A percentile compares a stretch with the other conserved stretches of the same genome.
These are phyloP conservation scores for Peromyscus melanophrys DNA, from an alignment of 2,797 vertebrate species.

Conservation along the genomic window DNA sequence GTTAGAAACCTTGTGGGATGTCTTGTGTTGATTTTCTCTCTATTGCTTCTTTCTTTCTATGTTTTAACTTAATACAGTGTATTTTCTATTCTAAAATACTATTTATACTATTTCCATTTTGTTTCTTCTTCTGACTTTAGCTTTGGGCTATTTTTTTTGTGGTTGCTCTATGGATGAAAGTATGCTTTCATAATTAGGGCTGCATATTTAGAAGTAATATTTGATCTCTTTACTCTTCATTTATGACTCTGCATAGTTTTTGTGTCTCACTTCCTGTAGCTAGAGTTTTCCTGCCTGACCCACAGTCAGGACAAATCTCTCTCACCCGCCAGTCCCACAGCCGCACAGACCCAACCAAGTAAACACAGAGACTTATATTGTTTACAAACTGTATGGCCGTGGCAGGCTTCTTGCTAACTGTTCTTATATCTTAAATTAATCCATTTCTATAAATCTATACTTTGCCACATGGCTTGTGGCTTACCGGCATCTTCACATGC, in stretches of 20 bases:
- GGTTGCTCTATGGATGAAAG: neutral
- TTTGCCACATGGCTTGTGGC: no score
- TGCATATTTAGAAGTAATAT: neutral
- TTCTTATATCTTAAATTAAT: no score
- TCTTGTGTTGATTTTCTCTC: neutral
- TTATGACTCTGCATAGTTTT: neutral
- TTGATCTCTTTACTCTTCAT: neutral
- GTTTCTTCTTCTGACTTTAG: constrained; percentile 35
- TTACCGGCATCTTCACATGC: no score
- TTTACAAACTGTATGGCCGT: no score
- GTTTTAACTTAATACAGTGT: constrained; percentile 5
- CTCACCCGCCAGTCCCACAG: no score
- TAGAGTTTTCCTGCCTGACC: no score
- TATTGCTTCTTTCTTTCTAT: constrained; percentile 31
- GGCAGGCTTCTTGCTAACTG: no score
- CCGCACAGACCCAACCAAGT: no score
- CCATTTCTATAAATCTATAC: no score
- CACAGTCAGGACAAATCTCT: no score
- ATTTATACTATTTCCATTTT: constrained; percentile 29
- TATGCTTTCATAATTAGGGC: constrained; percentile 26
- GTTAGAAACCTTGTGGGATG: neutral
- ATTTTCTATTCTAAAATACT: neutral
- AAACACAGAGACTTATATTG: no score
- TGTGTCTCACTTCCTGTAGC: constrained; percentile 23
- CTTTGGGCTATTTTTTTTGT: neutral